phyloP scores from a whole-genome alignment of 2,888 invertebrate species.

The Drosophila barbarae region DNA sequence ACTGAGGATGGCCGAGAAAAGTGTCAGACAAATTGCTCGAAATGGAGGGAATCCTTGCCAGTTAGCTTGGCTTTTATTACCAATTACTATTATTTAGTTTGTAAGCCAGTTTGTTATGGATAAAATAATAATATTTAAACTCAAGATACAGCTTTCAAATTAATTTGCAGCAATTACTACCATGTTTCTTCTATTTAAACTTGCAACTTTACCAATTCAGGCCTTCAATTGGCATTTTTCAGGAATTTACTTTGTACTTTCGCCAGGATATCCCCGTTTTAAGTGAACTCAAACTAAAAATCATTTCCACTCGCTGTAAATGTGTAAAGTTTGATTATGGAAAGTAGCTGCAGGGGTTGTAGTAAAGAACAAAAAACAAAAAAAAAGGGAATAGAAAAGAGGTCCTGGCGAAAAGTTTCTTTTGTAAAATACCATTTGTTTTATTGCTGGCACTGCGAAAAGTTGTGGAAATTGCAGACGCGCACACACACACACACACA shows the following conservation, averaged over 20 bases:
- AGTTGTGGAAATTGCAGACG: constrained; percentile 63
- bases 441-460: constrained; percentile 61
- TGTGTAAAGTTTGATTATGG: constrained; percentile 68
- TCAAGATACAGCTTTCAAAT: background rate
- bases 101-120: background rate
- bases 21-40: constrained; percentile 48
- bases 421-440: constrained; percentile 67
- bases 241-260: background rate
- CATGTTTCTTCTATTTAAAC: background rate
- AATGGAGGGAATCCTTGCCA: constrained; percentile 20
- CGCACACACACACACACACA: constrained; percentile 16
- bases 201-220: background rate
- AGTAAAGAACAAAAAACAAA: background rate
- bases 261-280: background rate
- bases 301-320: constrained; percentile 60
- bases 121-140: background rate
- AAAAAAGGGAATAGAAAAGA: background rate
- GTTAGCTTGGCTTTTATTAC: constrained; percentile 4
- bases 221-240: background rate
- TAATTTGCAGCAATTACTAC: background rate
- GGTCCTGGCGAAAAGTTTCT: constrained; percentile 62
- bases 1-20: constrained; percentile 41
- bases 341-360: constrained; percentile 23
- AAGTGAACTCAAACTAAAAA: constrained; percentile 14
- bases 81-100: constrained; percentile 2